Evolutionary conservation across 2,113 vertebrate genomes (phyloP).

Genomic region (Rhinichthys klamathensis): DNA sequence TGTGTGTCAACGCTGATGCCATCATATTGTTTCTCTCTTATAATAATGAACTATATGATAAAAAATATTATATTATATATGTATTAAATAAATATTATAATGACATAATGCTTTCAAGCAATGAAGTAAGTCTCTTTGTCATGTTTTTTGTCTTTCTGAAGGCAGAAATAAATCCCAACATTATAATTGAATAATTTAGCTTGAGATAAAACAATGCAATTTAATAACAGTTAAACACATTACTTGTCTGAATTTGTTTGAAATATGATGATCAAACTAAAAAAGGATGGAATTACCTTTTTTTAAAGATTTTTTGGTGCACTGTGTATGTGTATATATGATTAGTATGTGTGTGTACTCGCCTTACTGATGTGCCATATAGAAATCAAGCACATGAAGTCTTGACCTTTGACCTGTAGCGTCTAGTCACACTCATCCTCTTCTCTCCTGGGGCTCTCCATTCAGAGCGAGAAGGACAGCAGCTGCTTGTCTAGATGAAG

Average conservation of each 20-base stretch:
- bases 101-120: neutral
- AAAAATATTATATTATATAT: too few species aligned
- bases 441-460: constrained; percentile 66
- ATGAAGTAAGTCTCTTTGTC: neutral
- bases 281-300: neutral
- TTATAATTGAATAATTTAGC: neutral
- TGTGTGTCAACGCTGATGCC: neutral
- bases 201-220: neutral
- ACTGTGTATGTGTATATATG: neutral
- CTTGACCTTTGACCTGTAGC: constrained; percentile 65
- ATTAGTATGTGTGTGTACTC: constrained; percentile 18
- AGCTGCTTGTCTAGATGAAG: constrained; percentile 68
- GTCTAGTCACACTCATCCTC: constrained; percentile 70
- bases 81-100: neutral
- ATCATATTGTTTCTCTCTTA: neutral
- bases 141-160: neutral
- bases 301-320: neutral
- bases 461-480: constrained; percentile 60
- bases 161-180: neutral
- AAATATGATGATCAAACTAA: neutral
- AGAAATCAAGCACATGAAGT: constrained; percentile 58
- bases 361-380: constrained; percentile 58
- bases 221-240: neutral
- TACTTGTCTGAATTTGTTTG: neutral
- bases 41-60: neutral